These are phyloP conservation scores for Muscicapa adusta DNA, from an alignment of 2,113 vertebrate genomes.

Conservation along the genomic window DNA sequence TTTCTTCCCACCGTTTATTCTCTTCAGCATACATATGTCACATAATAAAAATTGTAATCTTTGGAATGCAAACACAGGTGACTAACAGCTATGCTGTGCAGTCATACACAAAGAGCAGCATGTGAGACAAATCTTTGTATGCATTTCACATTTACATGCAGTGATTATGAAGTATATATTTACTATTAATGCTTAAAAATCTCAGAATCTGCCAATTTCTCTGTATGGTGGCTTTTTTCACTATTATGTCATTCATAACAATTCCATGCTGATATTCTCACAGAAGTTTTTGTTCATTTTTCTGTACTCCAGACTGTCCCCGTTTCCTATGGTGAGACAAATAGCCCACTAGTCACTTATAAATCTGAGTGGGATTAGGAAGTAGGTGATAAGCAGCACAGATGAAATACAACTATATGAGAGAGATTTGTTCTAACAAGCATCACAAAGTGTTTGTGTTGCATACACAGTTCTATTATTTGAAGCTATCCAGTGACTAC, in stretches of 20 bases:
- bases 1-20: not conserved
- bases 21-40: not conserved
- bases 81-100: not conserved
- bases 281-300: not conserved
- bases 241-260: not conserved
- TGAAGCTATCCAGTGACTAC: not conserved
- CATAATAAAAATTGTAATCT: not conserved
- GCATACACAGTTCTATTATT: not conserved
- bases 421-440: not conserved
- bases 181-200: not conserved
- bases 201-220: not conserved
- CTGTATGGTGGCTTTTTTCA: not conserved
- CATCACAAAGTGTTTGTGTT: not conserved
- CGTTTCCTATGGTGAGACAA: not conserved
- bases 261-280: not conserved
- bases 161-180: not conserved
- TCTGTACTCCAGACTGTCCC: not conserved
- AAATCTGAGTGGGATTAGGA: not conserved
- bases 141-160: not conserved
- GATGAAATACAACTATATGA: not conserved
- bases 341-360: not conserved
- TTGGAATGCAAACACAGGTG: not conserved
- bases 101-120: not conserved
- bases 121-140: not conserved
- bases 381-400: not conserved